These are phyloP conservation scores for Galerucella nymphaeae DNA, from an alignment of 2,888 invertebrate species.

Conservation along the genomic window DNA sequence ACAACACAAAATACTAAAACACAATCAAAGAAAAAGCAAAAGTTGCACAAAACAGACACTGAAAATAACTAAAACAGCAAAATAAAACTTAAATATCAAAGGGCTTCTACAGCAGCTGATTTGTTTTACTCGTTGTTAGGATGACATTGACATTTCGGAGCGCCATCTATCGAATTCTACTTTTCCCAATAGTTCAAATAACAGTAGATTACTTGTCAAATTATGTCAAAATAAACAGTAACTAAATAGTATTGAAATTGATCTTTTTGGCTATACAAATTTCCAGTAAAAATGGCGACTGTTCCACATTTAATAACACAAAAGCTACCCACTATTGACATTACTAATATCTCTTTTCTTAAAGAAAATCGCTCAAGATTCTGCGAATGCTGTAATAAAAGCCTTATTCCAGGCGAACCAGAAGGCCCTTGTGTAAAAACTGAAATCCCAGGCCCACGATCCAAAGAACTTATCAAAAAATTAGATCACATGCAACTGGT, in stretches of 20 bases:
- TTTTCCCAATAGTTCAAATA: too few species aligned
- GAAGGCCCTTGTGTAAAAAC: slow-evolving; percentile 72
- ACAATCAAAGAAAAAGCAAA: too few species aligned
- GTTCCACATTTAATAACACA: neutral
- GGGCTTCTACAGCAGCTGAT: too few species aligned
- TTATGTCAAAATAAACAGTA: neutral
- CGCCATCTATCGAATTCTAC: too few species aligned
- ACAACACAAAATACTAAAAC: too few species aligned
- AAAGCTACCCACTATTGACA: neutral
- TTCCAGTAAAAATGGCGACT: slow-evolving; percentile 4
- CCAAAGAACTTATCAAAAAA: slow-evolving; percentile 70
- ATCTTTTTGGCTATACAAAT: neutral
- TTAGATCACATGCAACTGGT: slow-evolving; percentile 76
- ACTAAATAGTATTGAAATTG: neutral
- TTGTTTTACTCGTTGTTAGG: too few species aligned
- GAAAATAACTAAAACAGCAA: too few species aligned
- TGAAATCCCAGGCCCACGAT: slow-evolving; percentile 77
- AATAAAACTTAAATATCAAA: too few species aligned
- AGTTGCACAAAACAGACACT: too few species aligned
- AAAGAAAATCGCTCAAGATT: neutral
- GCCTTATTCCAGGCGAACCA: slow-evolving; percentile 68
- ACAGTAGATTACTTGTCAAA: neutral
- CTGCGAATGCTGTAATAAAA: neutral
- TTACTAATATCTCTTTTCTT: neutral
- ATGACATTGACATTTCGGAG: too few species aligned